phyloP scores from a whole-genome alignment of 2,888 invertebrate species.

The Xestobium rufovillosum region DNA sequence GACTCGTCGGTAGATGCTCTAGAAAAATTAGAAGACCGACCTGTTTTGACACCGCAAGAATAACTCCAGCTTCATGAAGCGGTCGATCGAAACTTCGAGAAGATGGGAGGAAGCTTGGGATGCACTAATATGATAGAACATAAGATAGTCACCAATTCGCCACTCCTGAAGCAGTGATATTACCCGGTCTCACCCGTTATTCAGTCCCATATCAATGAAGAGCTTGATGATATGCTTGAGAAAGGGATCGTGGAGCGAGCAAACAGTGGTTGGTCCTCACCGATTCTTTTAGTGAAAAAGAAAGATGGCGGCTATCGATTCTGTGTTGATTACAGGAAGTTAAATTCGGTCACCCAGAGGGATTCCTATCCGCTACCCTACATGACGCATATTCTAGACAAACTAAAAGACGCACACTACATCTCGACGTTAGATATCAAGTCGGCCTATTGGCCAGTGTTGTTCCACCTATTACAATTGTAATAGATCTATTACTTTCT shows the following conservation, averaged over 20 bases:
- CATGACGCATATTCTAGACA: not conserved
- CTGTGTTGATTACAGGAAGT: not conserved
- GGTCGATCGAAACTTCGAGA: too few species aligned
- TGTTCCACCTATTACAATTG: too few species aligned
- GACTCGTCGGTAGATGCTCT: too few species aligned
- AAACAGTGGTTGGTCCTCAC: conserved; percentile 1
- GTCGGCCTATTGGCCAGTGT: too few species aligned
- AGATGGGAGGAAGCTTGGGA: not conserved
- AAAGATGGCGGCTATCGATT: not conserved
- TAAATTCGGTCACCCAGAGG: not conserved
- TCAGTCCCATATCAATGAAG: not conserved
- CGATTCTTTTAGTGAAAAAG: not conserved
- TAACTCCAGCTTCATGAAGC: too few species aligned
- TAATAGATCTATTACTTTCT: too few species aligned
- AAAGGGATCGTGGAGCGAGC: not conserved
- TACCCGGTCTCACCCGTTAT: not conserved
- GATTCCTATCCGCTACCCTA: not conserved
- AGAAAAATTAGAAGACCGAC: too few species aligned
- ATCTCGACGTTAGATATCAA: not conserved
- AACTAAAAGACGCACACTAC: conserved; percentile 1
- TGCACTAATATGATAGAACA: not conserved
- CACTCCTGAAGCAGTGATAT: not conserved
- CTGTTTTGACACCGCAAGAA: too few species aligned
- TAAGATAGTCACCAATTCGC: not conserved
- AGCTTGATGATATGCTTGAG: not conserved